Conservation (phyloP, 2,888 invertebrate species). For the Shargacucullia verbasci region DNA sequence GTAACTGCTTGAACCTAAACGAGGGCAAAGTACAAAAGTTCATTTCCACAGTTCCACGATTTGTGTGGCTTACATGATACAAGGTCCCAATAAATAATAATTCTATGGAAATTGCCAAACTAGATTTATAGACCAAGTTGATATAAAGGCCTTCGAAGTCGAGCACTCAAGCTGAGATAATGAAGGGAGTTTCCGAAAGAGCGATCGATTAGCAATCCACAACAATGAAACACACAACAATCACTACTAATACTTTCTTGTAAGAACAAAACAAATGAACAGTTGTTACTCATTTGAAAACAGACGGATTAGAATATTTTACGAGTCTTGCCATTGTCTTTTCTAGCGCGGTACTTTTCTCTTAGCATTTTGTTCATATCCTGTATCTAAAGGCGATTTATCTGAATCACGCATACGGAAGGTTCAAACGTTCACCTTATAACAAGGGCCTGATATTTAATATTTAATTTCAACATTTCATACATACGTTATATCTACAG, state of each 20-base stretch:
- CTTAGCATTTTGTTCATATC: background rate
- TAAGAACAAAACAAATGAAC: conserved; percentile 44
- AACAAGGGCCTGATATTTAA: too few species aligned
- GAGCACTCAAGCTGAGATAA: conserved; percentile 38
- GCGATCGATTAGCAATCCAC: conserved; percentile 43
- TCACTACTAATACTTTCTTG: conserved; percentile 55
- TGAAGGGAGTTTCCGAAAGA: conserved; percentile 36
- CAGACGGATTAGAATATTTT: conserved; percentile 16
- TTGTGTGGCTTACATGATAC: conserved; percentile 30
- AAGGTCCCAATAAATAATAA: conserved; percentile 46
- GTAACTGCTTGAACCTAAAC: conserved; percentile 15
- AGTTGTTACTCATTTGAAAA: conserved; percentile 31
- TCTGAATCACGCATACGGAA: background rate
- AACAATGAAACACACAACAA: conserved; percentile 56
- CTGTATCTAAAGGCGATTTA: background rate
- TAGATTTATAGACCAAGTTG: conserved; percentile 46
- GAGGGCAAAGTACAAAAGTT: conserved; percentile 30
- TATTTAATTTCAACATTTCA: too few species aligned
- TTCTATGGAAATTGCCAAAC: conserved; percentile 46
- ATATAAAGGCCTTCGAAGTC: conserved; percentile 32
- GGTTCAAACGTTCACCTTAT: too few species aligned
- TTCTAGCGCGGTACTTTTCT: too few species aligned
- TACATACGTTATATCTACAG: too few species aligned
- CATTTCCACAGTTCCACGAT: conserved; percentile 16
- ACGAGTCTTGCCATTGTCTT: background rate